Percentiles rank a stretch among this genome's conserved stretches.
These are phyloP conservation scores for Drosophila lowei DNA, from an alignment of 1,140 invertebrate species.

Conservation along the genomic window DNA sequence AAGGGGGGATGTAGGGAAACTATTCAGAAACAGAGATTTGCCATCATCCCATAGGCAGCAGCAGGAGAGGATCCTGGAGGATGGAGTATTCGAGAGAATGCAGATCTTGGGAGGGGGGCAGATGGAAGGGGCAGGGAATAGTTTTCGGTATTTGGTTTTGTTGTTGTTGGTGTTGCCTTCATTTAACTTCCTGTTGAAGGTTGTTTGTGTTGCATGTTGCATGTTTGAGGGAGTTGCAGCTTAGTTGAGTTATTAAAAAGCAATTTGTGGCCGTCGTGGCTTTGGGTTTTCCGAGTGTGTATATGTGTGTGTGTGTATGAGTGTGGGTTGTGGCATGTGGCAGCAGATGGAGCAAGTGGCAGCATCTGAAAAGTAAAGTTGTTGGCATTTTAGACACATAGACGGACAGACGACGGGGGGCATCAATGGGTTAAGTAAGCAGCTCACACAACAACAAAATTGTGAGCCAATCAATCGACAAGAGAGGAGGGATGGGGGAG, in stretches of 20 bases:
- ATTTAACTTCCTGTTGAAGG: constrained; percentile 62
- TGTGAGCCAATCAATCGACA: constrained; percentile 27
- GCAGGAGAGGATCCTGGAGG: constrained; percentile 45
- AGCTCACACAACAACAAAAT: constrained; percentile 24
- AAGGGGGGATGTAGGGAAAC: constrained; percentile 41
- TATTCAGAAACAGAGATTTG: constrained; percentile 79
- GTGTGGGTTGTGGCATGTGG: constrained; percentile 39
- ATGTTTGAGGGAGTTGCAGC: constrained; percentile 54
- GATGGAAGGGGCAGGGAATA: constrained; percentile 7
- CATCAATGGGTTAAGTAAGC: constrained; percentile 50
- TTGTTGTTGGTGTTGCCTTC: constrained; percentile 61
- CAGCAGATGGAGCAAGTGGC: constrained; percentile 71
- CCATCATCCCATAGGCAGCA: constrained; percentile 7
- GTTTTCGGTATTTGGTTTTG: constrained; percentile 14
- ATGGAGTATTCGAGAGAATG: constrained; percentile 36
- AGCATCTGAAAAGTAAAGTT: constrained; percentile 36
- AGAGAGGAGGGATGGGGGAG: neutral
- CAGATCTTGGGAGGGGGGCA: too few species aligned
- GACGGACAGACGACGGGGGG: constrained; percentile 1
- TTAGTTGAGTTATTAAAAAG: constrained; percentile 81
- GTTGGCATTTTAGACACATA: constrained; percentile 10
- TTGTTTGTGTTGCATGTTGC: constrained; percentile 49
- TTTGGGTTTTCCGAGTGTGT: constrained; percentile 8
- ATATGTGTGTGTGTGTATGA: neutral
- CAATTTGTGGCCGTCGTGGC: constrained; percentile 69